These are phyloP conservation scores for Belgica antarctica DNA, from an alignment of 2,888 invertebrate genomes.

Conservation along the genomic window DNA sequence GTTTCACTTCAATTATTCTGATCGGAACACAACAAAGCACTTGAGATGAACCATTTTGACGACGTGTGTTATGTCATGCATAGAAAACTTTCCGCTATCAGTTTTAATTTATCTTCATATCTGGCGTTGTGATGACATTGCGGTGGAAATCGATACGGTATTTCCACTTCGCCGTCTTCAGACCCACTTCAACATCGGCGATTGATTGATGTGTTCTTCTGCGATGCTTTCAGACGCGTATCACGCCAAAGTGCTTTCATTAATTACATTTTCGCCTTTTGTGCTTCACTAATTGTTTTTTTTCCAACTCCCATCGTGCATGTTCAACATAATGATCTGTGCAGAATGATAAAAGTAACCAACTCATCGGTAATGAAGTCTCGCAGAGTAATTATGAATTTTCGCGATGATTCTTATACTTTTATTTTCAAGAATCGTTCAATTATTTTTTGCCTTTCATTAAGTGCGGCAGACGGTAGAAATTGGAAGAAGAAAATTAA, in stretches of 20 bases:
- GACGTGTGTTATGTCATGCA: background rate
- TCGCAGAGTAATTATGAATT: conserved; percentile 40
- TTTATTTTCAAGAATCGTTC: background rate
- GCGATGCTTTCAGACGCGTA: conserved; percentile 27
- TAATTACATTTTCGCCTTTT: conserved; percentile 40
- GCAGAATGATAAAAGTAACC: conserved; percentile 31
- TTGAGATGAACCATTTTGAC: conserved; percentile 4
- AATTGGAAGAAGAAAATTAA: conserved; percentile 10
- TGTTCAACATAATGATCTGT: conserved; percentile 42
- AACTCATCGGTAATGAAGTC: conserved; percentile 19
- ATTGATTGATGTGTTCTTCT: conserved; percentile 26
- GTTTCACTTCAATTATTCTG: too few species aligned
- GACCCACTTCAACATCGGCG: conserved; percentile 9
- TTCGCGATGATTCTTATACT: conserved; percentile 25
- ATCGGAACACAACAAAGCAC: background rate
- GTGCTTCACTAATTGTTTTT: conserved; percentile 40
- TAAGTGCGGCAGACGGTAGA: background rate
- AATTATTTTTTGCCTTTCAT: conserved; percentile 4
- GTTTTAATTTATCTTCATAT: conserved; percentile 2
- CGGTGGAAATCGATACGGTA: background rate
- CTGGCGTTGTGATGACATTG: background rate
- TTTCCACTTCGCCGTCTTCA: background rate
- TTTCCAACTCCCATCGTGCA: conserved; percentile 39
- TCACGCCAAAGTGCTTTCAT: conserved; percentile 39
- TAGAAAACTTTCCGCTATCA: background rate